Evolutionary conservation across 2,797 vertebrate species (phyloP), one percentile per base, ranked within the genome.

Genomic region (Dipus sagitta): DNA sequence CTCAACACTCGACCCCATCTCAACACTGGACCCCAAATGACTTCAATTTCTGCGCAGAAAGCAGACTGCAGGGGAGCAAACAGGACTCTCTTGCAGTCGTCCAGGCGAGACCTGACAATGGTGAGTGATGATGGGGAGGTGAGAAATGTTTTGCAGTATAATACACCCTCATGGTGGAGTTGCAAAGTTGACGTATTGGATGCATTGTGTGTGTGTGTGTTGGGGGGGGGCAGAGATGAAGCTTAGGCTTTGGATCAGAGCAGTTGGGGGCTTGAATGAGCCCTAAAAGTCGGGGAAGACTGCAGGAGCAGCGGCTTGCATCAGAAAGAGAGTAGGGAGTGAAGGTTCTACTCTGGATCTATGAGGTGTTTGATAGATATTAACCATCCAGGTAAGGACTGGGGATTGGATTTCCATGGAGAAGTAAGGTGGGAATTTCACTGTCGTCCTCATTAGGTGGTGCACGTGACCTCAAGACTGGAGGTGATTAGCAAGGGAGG

Each of bases 231-330:
- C n/a, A n/a, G n/a, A n/a, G n/a, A n/a, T n/a, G 24, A 64, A 11
- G 70, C 81, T 70, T 21, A 79, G 79, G 75, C 8, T 81, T 95
- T 52, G 81, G 12, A n/a, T 80, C 54, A 64, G 54, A 90, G 47
- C 20, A 77, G 70, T 32, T 65, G 32, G 75, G 64, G 80, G 30
- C 94, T n/a, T 14, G 78, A 72, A 87, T 34, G 6, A 90, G 60
- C 38, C 30, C 30, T 58, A 58, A 67, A 26, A 83, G 42, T 75
- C 23, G 70, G 54, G n/a, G 28, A 70, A 88, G 71, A 82, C n/a
- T 47, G 12, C 18, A 2, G 65, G 15, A 88, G 60, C 85, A 78
- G 32, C 65, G 74, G 32, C 30, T 10, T 81, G 23, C 60, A 67
- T 86, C 65, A 70, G n/a, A 88, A 62, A 62, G 26, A 74, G 60